Conservation (phyloP, 2,113 vertebrate species). For the Paedocypris sp. region DNA sequence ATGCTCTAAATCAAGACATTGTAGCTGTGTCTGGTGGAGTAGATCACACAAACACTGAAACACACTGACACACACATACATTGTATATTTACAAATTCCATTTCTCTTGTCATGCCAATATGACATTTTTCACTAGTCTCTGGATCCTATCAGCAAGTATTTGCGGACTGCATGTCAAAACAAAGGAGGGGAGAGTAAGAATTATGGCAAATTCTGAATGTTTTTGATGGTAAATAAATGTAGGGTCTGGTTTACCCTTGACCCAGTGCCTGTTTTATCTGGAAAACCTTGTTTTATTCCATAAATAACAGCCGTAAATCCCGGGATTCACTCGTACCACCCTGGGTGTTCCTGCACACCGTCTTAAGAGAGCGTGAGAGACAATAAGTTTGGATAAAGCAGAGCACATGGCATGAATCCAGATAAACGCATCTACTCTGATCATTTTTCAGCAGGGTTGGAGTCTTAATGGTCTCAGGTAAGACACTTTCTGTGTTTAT, state of each 20-base stretch:
- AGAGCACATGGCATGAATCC: not conserved
- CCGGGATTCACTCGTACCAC: slow-evolving; percentile 8
- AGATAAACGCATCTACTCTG: not conserved
- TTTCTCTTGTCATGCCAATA: slow-evolving; percentile 37
- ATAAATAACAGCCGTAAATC: slow-evolving; percentile 57
- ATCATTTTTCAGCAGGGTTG: not conserved
- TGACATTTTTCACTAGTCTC: slow-evolving; percentile 61
- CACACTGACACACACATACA: too few species aligned
- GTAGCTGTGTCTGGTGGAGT: too few species aligned
- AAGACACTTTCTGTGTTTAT: not conserved
- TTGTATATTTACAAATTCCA: slow-evolving; percentile 49
- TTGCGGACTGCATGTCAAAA: slow-evolving; percentile 68
- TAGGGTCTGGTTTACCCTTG: slow-evolving; percentile 55
- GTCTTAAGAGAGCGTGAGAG: not conserved
- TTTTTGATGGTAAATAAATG: slow-evolving; percentile 57
- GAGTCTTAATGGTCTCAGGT: not conserved
- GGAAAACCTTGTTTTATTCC: slow-evolving; percentile 47
- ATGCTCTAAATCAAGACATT: too few species aligned
- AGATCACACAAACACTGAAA: too few species aligned
- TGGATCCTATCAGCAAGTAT: slow-evolving; percentile 71
- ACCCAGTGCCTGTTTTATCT: slow-evolving; percentile 55
- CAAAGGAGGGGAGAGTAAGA: slow-evolving; percentile 54
- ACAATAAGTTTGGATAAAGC: not conserved
- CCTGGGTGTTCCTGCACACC: not conserved
- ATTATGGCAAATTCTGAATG: slow-evolving; percentile 50